A percentile compares a stretch with the other conserved stretches of the same genome.
Evolutionary conservation across 2,113 vertebrate species (phyloP).

Genomic region (Hypocryptadius cinnamomeus): DNA sequence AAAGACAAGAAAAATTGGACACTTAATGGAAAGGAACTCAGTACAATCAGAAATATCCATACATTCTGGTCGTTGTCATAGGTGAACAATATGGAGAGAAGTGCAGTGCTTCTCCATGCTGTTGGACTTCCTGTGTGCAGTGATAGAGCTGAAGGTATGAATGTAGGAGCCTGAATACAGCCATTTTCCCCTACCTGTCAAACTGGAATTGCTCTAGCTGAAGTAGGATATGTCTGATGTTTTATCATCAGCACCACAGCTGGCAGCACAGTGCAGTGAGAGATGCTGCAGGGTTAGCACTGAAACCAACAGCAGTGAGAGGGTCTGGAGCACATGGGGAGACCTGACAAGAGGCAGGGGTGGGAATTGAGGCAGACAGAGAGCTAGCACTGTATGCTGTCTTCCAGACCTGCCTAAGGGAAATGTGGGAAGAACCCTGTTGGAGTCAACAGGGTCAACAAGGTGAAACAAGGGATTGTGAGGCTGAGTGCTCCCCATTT

Average conservation of each 20-base stretch:
- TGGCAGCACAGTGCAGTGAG: neutral
- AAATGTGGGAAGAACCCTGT: neutral
- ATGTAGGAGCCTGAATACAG: neutral
- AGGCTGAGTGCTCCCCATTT: neutral
- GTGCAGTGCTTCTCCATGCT: neutral
- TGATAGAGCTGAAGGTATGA: neutral
- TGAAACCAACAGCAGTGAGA: neutral
- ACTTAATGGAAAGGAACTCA: neutral
- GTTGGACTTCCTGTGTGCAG: neutral
- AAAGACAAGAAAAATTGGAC: neutral
- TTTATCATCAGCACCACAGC: neutral
- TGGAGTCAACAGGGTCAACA: neutral
- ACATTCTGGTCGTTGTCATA: fast-evolving
- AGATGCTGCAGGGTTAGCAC: neutral
- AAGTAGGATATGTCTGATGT: neutral
- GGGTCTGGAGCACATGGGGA: neutral
- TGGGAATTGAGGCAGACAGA: neutral
- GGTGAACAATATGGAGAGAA: neutral
- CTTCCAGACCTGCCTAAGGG: neutral
- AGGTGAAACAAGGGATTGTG: neutral
- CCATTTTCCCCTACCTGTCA: neutral
- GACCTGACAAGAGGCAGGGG: neutral
- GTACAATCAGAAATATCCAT: neutral
- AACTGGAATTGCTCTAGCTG: neutral
- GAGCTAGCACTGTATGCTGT: neutral